Conservation (phyloP, 2,113 vertebrate species). For the Chaenogobius annularis region DNA sequence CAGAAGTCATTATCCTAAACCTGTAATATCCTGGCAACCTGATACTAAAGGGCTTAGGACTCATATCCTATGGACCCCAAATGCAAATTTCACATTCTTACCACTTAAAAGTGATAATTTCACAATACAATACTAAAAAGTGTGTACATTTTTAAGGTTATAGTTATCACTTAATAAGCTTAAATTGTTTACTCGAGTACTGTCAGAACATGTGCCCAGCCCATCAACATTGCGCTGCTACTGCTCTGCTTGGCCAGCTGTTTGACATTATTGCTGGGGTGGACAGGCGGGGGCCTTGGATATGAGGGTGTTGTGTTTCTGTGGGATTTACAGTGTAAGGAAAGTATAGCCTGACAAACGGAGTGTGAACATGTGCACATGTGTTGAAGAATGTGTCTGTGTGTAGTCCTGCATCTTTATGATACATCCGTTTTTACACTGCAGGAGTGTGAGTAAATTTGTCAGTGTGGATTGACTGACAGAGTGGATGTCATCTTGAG, state of each 20-base stretch:
- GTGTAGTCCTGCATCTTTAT: constrained; percentile 12
- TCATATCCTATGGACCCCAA: background rate
- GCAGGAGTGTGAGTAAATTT: background rate
- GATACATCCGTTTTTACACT: constrained; percentile 17
- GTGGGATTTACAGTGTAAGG: constrained; percentile 38
- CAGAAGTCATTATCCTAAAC: constrained; percentile 11
- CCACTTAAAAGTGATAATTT: background rate
- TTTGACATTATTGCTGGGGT: constrained; percentile 68
- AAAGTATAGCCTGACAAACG: constrained; percentile 61
- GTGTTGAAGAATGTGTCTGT: constrained; percentile 9
- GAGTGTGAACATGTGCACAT: constrained; percentile 28
- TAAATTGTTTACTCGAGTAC: constrained; percentile 32
- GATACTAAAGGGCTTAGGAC: background rate
- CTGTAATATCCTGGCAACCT: constrained; percentile 1
- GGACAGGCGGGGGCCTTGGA: constrained; percentile 53
- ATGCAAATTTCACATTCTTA: background rate
- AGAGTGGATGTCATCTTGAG: constrained; percentile 7
- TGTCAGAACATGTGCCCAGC: constrained; percentile 55
- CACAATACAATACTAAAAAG: background rate
- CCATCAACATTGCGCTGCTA: constrained; percentile 42
- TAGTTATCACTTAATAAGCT: constrained; percentile 32
- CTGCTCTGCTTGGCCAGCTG: constrained; percentile 68
- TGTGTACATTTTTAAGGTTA: background rate
- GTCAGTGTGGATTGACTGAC: constrained; percentile 3
- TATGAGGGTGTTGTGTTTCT: constrained; percentile 58